Conservation (phyloP, 1,140 invertebrate genomes). For the Brevipalpus yothersi region DNA sequence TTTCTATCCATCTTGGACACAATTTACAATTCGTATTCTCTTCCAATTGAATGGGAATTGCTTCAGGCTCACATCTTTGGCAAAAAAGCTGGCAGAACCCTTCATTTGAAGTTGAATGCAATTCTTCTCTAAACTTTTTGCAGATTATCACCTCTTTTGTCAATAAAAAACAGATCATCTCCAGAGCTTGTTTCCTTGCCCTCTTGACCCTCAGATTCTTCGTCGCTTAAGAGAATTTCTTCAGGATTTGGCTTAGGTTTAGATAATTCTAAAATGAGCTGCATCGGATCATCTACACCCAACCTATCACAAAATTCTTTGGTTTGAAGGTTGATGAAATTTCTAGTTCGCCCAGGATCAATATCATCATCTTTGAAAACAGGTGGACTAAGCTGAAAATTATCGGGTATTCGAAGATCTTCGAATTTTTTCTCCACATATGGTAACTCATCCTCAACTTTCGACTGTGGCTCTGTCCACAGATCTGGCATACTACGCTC, state of each 20-base stretch:
- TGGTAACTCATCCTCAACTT: slow-evolving; percentile 41
- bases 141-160: no score
- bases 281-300: slow-evolving; percentile 41
- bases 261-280: slow-evolving; percentile 1
- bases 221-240: slow-evolving; percentile 6
- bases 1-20: no score
- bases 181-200: no score
- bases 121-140: no score
- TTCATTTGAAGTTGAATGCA: no score
- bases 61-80: no score
- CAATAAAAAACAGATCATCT: no score
- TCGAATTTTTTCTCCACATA: slow-evolving; percentile 36
- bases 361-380: slow-evolving; percentile 22
- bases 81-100: no score
- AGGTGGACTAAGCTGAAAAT: slow-evolving; percentile 46
- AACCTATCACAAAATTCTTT: slow-evolving; percentile 49
- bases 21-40: no score
- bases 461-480: slow-evolving; percentile 5
- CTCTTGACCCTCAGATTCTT: not conserved
- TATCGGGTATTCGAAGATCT: slow-evolving; percentile 35
- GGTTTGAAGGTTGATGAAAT: slow-evolving; percentile 51
- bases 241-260: slow-evolving; percentile 3
- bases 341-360: slow-evolving; percentile 17
- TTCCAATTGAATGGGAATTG: no score
- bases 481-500: slow-evolving; percentile 1